A percentile compares a stretch with the other conserved stretches of the same genome.
Evolutionary conservation across 2,888 invertebrate species (phyloP).

Genomic region (Cantharis flavilabris): DNA sequence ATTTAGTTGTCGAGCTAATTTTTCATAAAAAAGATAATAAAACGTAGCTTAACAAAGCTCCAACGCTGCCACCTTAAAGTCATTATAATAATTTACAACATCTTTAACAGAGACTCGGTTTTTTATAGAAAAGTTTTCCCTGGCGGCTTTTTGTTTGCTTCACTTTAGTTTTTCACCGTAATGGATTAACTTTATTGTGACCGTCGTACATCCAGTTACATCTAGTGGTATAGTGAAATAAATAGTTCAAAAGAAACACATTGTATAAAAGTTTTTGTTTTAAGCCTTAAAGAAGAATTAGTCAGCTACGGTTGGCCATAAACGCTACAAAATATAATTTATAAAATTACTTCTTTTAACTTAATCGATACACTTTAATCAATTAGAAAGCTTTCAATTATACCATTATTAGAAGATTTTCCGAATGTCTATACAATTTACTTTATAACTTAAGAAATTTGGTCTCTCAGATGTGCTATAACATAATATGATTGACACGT

Average conservation of each 20-base stretch:
- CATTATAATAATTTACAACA: slow-evolving; percentile 43
- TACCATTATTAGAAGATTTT: not conserved
- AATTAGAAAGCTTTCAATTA: slow-evolving; percentile 12
- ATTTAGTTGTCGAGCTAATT: slow-evolving; percentile 12
- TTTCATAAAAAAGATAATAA: slow-evolving; percentile 9
- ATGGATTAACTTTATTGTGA: slow-evolving; percentile 46
- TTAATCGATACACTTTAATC: slow-evolving; percentile 25
- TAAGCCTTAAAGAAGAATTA: slow-evolving; percentile 33
- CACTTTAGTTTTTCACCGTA: slow-evolving; percentile 46
- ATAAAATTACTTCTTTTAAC: slow-evolving; percentile 6
- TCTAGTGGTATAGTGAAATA: slow-evolving; percentile 35
- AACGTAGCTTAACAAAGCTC: slow-evolving; percentile 25
- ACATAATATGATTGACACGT: too few relatives aligned
- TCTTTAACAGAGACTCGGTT: slow-evolving; percentile 35
- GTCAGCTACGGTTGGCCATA: slow-evolving; percentile 31
- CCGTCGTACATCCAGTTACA: slow-evolving; percentile 33
- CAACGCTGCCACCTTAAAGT: slow-evolving; percentile 36
- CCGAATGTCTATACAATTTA: not conserved
- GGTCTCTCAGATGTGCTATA: too few relatives aligned
- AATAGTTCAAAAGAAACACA: slow-evolving; percentile 32
- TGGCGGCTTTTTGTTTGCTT: slow-evolving; percentile 41
- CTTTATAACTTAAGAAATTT: too few relatives aligned
- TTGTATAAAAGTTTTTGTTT: slow-evolving; percentile 34
- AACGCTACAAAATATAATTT: slow-evolving; percentile 14
- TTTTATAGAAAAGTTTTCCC: slow-evolving; percentile 40